phyloP scores from a whole-genome alignment of 37 sponge, comb jelly and placozoan species.

The Beroe ovata region DNA sequence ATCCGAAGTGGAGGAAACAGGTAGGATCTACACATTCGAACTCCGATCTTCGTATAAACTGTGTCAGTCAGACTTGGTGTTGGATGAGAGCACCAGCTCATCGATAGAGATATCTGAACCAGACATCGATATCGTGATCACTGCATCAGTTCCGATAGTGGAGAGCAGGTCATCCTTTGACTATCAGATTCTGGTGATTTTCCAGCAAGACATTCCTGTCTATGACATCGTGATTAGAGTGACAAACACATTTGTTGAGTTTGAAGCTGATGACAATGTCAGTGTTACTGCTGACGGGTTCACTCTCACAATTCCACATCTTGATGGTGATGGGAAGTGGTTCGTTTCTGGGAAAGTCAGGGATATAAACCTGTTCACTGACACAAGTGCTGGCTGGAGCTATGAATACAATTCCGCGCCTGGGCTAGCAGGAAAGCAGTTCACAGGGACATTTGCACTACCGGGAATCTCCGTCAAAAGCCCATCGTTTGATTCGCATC shows the following conservation, averaged over 20 bases:
- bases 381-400: conserved; percentile 1
- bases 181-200: background rate
- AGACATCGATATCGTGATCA: conserved; percentile 9
- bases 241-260: background rate
- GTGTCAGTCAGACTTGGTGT: background rate
- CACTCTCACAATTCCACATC: background rate
- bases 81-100: conserved; percentile 46
- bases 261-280: background rate
- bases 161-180: background rate
- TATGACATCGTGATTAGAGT: background rate
- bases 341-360: background rate
- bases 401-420: background rate
- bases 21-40: conserved; percentile 1
- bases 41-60: background rate
- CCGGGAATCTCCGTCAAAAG: background rate
- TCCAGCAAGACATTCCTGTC: background rate
- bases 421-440: background rate
- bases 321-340: background rate
- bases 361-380: background rate
- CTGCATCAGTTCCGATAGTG: background rate
- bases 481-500: background rate
- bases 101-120: conserved; percentile 37
- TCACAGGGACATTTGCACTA: background rate
- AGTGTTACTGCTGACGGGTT: background rate
- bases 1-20: conserved; percentile 17